phyloP scores from a whole-genome alignment of 1,140 invertebrate genomes.

The Caenorhabditis tropicalis region DNA sequence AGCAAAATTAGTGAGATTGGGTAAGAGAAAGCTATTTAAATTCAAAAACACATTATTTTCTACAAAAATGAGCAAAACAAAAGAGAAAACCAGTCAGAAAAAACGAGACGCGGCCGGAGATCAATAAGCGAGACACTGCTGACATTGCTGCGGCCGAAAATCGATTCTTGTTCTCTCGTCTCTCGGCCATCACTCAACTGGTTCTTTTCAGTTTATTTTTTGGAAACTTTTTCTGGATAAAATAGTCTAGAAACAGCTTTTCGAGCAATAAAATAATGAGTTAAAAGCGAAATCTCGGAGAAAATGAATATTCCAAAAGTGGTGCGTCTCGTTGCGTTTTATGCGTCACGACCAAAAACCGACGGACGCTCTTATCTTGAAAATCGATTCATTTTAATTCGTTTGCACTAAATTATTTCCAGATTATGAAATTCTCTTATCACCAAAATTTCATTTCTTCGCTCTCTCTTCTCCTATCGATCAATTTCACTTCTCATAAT shows the following conservation, averaged over 20 bases:
- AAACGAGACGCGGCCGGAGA: background rate
- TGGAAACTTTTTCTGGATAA: background rate
- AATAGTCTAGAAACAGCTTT: background rate
- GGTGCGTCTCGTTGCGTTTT: slow-evolving; percentile 27
- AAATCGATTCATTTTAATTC: background rate
- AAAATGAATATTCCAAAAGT: background rate
- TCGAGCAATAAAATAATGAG: background rate
- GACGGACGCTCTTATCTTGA: background rate
- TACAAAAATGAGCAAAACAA: slow-evolving; percentile 17
- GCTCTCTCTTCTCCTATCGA: background rate
- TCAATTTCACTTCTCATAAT: too few species aligned
- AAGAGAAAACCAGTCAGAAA: background rate
- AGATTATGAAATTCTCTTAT: background rate
- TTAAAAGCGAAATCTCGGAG: background rate
- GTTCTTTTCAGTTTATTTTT: background rate
- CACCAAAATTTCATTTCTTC: background rate
- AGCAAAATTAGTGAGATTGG: background rate
- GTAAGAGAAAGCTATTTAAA: background rate
- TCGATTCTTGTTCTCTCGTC: slow-evolving; percentile 43
- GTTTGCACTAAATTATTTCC: background rate
- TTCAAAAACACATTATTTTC: background rate
- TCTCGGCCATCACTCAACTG: background rate
- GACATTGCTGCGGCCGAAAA: slow-evolving; percentile 35
- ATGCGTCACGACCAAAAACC: slow-evolving; percentile 18
- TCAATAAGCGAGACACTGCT: slow-evolving; percentile 24